phyloP scores from a whole-genome alignment of 92 coral and sea anemone species.

The Hydrozoanthus gracilis region DNA sequence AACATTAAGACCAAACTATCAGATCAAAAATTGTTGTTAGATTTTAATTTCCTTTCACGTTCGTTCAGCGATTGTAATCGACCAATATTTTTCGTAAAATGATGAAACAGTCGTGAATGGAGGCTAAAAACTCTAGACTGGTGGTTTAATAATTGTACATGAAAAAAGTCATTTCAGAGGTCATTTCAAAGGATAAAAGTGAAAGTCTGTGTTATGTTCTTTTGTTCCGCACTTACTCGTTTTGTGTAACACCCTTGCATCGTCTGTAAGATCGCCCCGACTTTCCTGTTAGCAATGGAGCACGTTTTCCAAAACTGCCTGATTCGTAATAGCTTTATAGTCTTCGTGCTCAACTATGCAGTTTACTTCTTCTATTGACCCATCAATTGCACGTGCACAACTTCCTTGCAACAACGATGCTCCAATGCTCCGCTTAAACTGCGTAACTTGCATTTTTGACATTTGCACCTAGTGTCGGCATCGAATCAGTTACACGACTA shows the following conservation, averaged over 20 bases:
- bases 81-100: too few species aligned
- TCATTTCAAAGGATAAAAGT: too few species aligned
- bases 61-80: neutral
- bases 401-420: constrained; percentile 20
- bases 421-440: neutral
- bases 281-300: neutral
- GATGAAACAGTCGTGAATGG: neutral
- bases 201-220: neutral
- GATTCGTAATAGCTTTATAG: constrained; percentile 1
- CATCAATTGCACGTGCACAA: neutral
- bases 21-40: neutral
- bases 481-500: neutral
- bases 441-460: constrained; percentile 9
- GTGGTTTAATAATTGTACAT: neutral
- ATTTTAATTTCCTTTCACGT: neutral
- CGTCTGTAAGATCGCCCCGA: neutral
- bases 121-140: neutral
- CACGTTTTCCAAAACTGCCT: neutral
- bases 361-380: neutral
- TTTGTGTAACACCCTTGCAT: neutral
- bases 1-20: too few species aligned
- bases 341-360: neutral
- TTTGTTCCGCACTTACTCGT: too few species aligned
- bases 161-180: too few species aligned
- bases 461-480: neutral